Base-by-base conservation (phyloP, 2,113 vertebrate genomes). In the Xiphophorus maculatus region DNA sequence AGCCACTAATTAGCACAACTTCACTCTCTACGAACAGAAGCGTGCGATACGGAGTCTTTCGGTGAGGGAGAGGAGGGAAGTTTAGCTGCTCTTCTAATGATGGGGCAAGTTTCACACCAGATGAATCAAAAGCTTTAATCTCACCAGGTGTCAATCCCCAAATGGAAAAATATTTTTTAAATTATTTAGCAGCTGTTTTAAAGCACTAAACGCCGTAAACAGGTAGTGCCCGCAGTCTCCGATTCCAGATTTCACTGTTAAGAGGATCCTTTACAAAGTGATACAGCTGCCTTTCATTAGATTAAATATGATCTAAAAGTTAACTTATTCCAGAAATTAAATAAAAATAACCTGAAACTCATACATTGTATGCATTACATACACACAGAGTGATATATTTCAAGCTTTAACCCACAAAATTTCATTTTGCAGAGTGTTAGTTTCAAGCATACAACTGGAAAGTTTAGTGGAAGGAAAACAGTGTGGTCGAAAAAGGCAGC, bases 1-100 rank as follows among this genome's bases (percentile, higher is more conserved):
- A 89, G 85, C 83, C 80, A 74, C 77, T 87, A 92, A 92, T 89
- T 92, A 90, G 60, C 89, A 63, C 66, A 29, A 64, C 74, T 81
- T 79, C 71, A 22, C 73, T 76, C 32, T 65, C 66, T 32, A 60
- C 54, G 81, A 71, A 76, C 83, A 74, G 81, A 74, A 79, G 83
- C 77, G 48, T 78, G 70, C 69, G 77, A 77, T 71, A 83, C 75
- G 5, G 60, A 48, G 17, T 15, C 44, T 48, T 42, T 42, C 14
- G 4, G 44, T 48, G 81, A 77, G 83, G 65, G 69, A 63, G 81
- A 60, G 72, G 71, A 65, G 77, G 83, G 75, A 84, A 63, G 66
- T 25, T 37, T 22, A 85, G 85, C 69, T 65, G 74, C 68, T 63
- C 61, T 81, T 73, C 75, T 71, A 74, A 74, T 44, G 80, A 77